Percentiles rank a stretch among this genome's conserved stretches.
Conservation (phyloP, 1,140 invertebrate genomes). For the Geopemphigus sp. region DNA sequence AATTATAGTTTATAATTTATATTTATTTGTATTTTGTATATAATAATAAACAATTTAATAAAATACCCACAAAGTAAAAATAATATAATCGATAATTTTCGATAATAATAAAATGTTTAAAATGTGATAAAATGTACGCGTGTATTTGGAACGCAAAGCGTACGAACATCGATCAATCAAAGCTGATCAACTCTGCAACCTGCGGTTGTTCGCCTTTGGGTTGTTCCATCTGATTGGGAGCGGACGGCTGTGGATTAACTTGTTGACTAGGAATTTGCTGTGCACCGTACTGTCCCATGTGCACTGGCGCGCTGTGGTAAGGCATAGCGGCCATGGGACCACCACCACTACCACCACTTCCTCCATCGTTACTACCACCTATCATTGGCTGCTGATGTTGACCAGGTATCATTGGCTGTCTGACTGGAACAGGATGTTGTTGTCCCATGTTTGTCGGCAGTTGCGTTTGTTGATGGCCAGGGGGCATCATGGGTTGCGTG, state of each 20-base stretch:
- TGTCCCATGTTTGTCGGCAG: neutral
- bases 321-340: neutral
- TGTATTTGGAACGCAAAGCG: constrained; percentile 22
- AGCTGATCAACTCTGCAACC: constrained; percentile 47
- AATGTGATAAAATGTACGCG: constrained; percentile 6
- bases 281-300: constrained; percentile 26
- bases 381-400: constrained; percentile 36
- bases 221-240: constrained; percentile 33
- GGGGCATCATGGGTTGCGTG: constrained; percentile 7
- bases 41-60: constrained; percentile 48
- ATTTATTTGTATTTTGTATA: constrained; percentile 40
- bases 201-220: constrained; percentile 20
- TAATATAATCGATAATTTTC: too few species aligned
- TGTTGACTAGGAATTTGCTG: constrained; percentile 45
- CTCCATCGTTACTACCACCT: too few species aligned
- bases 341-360: too few species aligned
- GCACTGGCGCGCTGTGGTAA: neutral
- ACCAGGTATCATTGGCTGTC: constrained; percentile 23
- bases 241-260: constrained; percentile 36
- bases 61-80: constrained; percentile 48
- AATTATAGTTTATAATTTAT: constrained; percentile 35
- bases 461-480: constrained; percentile 1
- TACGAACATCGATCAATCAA: constrained; percentile 23
- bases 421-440: constrained; percentile 2
- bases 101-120: too few species aligned